Conservation (phyloP, 2,113 vertebrate species). For the Sciurus niger region DNA sequence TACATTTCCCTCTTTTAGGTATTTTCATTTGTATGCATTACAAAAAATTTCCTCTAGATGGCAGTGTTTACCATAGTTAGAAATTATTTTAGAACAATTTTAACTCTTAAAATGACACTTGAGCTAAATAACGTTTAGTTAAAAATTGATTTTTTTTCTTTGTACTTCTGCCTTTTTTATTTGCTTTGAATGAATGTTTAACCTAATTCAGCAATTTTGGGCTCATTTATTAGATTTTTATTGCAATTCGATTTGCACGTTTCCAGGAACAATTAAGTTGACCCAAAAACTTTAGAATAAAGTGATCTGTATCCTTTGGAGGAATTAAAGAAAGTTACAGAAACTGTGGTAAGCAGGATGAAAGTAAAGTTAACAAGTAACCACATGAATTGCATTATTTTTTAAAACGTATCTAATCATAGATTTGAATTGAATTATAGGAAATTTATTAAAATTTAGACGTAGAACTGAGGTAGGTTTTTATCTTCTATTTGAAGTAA, state of each 20-base stretch:
- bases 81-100: constrained; percentile 48
- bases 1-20: not conserved
- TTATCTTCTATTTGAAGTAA: not conserved
- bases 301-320: constrained; percentile 18
- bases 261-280: constrained; percentile 44
- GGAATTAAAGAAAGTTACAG: constrained; percentile 24
- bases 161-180: not conserved
- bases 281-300: constrained; percentile 56
- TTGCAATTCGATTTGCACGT: constrained; percentile 55
- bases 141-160: constrained; percentile 32
- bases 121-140: not conserved
- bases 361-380: constrained; percentile 16
- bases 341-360: constrained; percentile 18
- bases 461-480: not conserved
- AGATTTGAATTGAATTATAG: not conserved
- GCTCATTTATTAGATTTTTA: constrained; percentile 42
- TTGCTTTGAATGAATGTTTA: constrained; percentile 55
- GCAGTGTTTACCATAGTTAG: constrained; percentile 94
- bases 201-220: not conserved
- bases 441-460: not conserved
- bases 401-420: not conserved
- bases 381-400: not conserved
- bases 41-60: constrained; percentile 93
- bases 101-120: constrained; percentile 20
- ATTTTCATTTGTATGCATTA: constrained; percentile 80